Base-by-base conservation (phyloP, 1,140 invertebrate genomes). In the Zaprionus ghesquierei region DNA sequence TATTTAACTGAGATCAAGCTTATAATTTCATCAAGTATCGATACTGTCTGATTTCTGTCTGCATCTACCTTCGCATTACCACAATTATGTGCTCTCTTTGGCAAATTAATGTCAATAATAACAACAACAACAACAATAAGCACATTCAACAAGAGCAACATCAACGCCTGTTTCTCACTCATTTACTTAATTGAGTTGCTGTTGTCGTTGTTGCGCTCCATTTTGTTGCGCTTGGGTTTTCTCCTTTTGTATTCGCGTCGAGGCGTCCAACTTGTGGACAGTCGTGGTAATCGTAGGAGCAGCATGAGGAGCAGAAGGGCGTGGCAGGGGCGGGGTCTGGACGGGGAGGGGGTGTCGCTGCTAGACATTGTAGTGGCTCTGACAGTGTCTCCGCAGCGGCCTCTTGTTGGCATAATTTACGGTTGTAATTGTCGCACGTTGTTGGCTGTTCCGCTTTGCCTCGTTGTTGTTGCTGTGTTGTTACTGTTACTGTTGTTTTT, bases 171-270 rank as follows among this genome's bases (percentile, higher is more conserved):
- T 44, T 69, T 79, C 81, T 72, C 68, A 58, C 75, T 87, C 78
- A 81, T 86, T 86, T 86, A 66, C 78, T 87, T 81, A 87, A 86
- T 86, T 86, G 71, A 87, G 82, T 87, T 81, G 78, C 65, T 56
- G 71, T 66, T 69, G 64, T 50, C 60, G 64, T 62, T 77, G 68
- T 69, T 29, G 62, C 38, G 72, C 65, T 79, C 51, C 62, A 76
- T 66, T 79, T 86, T 72, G 74, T 71, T 69, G 51, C 54, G 44
- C 49, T 69, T 64, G 73, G 49, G 35, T 71, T 69, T 55, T 51
- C 61, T 78, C 72, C 59, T 73, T 78, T 81, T 78, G 78, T 72
- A 59, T 64, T 71, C 46, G 63, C 71, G 38, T 69, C 71, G 22
- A 15, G 51, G 18, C 44, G 69, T 56, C 69, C 77, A 72, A 61